phyloP scores from a whole-genome alignment of 1,140 invertebrate genomes.

The Papilio xuthus region DNA sequence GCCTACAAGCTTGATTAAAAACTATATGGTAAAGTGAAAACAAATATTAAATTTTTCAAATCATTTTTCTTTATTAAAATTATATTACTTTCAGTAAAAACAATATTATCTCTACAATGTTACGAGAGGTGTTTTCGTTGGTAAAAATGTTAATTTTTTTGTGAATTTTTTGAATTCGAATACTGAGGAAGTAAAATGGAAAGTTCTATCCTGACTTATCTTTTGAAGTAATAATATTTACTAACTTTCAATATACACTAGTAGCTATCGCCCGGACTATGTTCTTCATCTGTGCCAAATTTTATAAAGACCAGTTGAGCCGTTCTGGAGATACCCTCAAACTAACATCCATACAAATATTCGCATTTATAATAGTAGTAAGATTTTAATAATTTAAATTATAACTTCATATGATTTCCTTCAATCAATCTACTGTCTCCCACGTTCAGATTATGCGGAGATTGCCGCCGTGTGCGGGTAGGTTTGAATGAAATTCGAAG shows the following conservation, averaged over 20 bases:
- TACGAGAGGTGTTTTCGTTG: background rate
- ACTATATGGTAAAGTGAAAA: conserved; percentile 19
- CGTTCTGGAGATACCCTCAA: no score
- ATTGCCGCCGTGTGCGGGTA: conserved; percentile 42
- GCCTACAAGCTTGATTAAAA: conserved; percentile 26
- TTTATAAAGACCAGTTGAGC: no score
- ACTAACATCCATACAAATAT: no score
- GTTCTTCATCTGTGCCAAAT: no score
- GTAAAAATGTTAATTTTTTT: background rate
- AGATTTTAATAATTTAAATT: conserved; percentile 24
- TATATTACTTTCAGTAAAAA: background rate
- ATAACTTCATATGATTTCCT: conserved; percentile 28
- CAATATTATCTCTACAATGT: background rate
- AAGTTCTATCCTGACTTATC: no score
- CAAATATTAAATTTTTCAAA: background rate
- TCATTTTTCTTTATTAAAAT: background rate
- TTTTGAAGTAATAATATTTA: no score
- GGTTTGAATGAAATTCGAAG: conserved; percentile 66
- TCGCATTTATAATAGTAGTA: no score
- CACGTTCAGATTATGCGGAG: conserved; percentile 42
- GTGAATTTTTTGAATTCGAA: background rate
- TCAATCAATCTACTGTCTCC: conserved; percentile 36
- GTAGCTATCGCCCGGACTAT: no score
- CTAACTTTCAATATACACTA: no score
- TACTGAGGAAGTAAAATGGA: background rate